Base-by-base conservation (phyloP, 2,888 invertebrate species). In the Andrena chrysosceles region DNA sequence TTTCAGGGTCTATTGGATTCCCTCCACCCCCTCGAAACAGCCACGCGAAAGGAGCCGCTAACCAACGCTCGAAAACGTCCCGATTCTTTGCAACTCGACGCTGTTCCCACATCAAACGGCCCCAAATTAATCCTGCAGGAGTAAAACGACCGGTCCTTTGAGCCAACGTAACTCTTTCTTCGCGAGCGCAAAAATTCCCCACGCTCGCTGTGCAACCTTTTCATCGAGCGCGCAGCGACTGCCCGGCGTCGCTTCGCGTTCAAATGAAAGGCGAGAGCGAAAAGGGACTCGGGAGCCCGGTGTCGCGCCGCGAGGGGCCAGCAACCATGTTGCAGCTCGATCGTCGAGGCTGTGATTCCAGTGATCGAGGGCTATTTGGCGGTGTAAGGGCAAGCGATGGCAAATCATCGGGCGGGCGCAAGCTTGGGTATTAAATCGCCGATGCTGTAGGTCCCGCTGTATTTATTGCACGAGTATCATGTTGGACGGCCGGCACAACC, bases 391-490 rank as follows among this genome's bases (percentile, higher is more conserved):
- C 59, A 26, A 54, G 59, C 59, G 35, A 69, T 33, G 52, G 16
- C n/a, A n/a, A 69, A 54, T 68, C 54, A 35, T 69, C 56, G 35
- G 31, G 20, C 56, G 59, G 42, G 33, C 59, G 42, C n/a, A 35
- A 42, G 42, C 31, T 29, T 59, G 26, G 16, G 33, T 23, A 31
- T 20, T 54, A 54, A 54, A 68, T 56, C 56, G 68, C 16, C 56
- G 23, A 33, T 35, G 68, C 54, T 69, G 35, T 33, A 35, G 68
- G 35, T 68, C 54, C n/a, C 6, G 16, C 7, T 56, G 35, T 4
- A 23, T 56, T 23, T 56, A 56, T 23, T 13, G 42, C 26, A 6
- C 54, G n/a, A 54, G n/a, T 54, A 54, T 20, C 20, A 23, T 3
- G 54, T 42, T 16, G 13, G 16, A 42, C 42, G 16, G 42, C 42